Base-by-base conservation (phyloP, 2,113 vertebrate species). In the Menura novaehollandiae region DNA sequence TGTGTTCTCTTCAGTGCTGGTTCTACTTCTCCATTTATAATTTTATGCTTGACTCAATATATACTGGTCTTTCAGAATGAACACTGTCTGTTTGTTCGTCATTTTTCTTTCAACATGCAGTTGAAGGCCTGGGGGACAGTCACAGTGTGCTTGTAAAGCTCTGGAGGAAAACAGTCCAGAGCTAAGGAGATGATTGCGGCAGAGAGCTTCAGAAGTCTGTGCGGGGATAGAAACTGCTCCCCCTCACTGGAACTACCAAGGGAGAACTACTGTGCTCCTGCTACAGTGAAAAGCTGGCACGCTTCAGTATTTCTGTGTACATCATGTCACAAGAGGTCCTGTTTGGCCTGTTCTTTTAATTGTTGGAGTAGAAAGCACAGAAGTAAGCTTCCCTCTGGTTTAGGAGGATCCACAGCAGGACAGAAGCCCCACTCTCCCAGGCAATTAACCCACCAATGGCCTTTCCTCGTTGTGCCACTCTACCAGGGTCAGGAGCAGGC, bases 191-290 rank as follows among this genome's bases (percentile, higher is more conserved):
- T 0, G 2, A 3, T 35, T 87, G 44, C 19, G 0, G 2, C 15
- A 46, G 79, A 22, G 35, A 73, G 12, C 32, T 24, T 22, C 0
- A 2, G 46, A n/a, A 53, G 8, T 14, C 21, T 1, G 1, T 2
- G 1, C 14, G 21, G 41, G 35, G 35, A 24, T 22, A 88, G 59
- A 52, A 90, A 74, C 59, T 88, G 67, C 88, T 95, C 82, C 89
- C 74, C 86, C 71, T 90, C 56, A 21, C 67, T 90, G 85, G 51
- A 90, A 55, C 23, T 44, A 44, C 43, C 55, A 74, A 66, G 67
- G 55, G 79, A 86, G 22, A 93, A 55, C 81, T 77, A 20, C 77
- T 58, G 21, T 2, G 1, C 47, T 75, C 41, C 15, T 32, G 30
- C 63, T 84, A 68, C 51, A 44, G 32, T 9, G 18, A 67, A 33